Evolutionary conservation across 1,140 invertebrate species (phyloP), one percentile per base, ranked within the genome.

Genomic region (Neotoxoptera formosana): DNA sequence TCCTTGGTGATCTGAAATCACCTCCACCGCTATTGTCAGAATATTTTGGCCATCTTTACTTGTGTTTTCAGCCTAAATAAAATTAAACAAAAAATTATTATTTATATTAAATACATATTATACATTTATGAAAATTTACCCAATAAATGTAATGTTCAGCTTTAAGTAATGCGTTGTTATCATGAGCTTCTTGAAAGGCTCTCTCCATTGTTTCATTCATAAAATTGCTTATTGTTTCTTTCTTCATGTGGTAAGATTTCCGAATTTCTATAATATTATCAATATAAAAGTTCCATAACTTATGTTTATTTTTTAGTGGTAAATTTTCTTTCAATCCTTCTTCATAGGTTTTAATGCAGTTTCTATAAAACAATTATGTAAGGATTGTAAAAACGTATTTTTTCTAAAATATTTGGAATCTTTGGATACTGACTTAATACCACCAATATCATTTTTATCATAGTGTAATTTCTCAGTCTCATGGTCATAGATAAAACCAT

Each of bases 201-300:
- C 91, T 34, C 14, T 93, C 91, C 76, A 93, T 84, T 17, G 91
- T 93, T 23, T 93, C 91, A n/a, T 93, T 81, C 91, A 93, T 93
- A 45, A 84, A 93, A 84, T 84, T 83, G 36, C 48, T 93, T n/a
- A 83, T 93, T 25, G 91, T 84, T 93, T 93, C 81, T 25, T 93
- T 93, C 86, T 93, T 81, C 91, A 93, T 93, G 41, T 81, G 91
- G 60, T 93, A 93, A 36, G 91, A 93, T 51, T 86, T 84, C 8
- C 91, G 25, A 84, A 93, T 93, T 93, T 93, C 91, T 25, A 93
- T 93, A 17, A 93, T 34, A 93, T 81, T 47, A 45, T 93, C 81
- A 20, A 93, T 84, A 47, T 93, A 93, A 53, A 93, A 84, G 36
- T 93, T 83, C 91, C 91, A 93, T 45, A 93, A 14, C 53, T 93